Base-by-base conservation (phyloP, 2,888 invertebrate genomes). In the Crioceris asparagi region DNA sequence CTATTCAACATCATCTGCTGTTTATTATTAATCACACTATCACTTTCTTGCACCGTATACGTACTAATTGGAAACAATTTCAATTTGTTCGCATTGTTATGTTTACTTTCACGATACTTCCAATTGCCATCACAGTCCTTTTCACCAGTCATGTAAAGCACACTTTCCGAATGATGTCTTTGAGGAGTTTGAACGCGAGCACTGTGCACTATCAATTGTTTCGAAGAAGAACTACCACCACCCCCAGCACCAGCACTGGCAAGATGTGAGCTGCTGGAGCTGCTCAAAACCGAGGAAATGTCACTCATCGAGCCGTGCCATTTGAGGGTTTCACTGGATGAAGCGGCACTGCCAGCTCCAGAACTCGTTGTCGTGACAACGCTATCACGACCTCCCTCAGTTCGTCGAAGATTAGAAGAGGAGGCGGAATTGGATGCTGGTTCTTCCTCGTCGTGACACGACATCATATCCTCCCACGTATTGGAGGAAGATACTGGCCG, bases 231-330 rank as follows among this genome's bases (percentile, higher is more conserved):
- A 64, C 60, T 70, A 72, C 73, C 33, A 71, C 69, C 43, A 74
- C 71, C 40, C 76, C 77, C 30, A 81, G n/a, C n/a, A n/a, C n/a
- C n/a, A n/a, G n/a, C 72, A 56, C 82, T 80, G 61, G 77, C 78
- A 65, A 55, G 65, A 65, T 62, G 70, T 53, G 60, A 69, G 62
- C 55, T 70, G n/a, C n/a, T n/a, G n/a, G n/a, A n/a, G 59, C 56
- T 66, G 60, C 71, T 47, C 49, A 74, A 74, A 30, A 73, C 69
- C 43, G 76, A 72, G 38, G 78, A 79, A 29, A 83, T 74, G 57
- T 83, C 82, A 62, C 79, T 79, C 67, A 79, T 74, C 4, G 80
- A 81, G 29, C 80, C 79, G 54, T 83, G 75, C 82, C 83, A 83
- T 63, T 83, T 84, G 5, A 83, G 65, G 2, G 84, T 83, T 57